Conservation (phyloP, 2,113 vertebrate species). For the Carlito syrichta region DNA sequence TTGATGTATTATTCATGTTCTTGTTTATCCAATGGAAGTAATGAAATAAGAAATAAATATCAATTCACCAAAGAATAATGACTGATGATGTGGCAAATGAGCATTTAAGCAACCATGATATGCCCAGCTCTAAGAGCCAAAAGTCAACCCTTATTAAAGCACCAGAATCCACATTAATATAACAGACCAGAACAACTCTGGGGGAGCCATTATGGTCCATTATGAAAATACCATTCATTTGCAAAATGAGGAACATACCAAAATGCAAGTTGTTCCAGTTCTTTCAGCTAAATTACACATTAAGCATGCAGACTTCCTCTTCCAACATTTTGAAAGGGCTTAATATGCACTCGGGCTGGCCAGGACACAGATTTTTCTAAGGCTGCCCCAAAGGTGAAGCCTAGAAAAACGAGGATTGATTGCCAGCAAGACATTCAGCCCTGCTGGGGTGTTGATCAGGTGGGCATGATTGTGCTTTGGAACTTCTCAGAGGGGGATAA, state of each 20-base stretch:
- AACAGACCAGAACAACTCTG: constrained; percentile 61
- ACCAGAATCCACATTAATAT: constrained; percentile 35
- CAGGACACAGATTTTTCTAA: constrained; percentile 59
- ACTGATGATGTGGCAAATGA: neutral
- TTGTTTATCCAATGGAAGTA: constrained; percentile 19
- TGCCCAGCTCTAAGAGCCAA: neutral
- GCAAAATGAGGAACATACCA: constrained; percentile 72
- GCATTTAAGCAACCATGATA: neutral
- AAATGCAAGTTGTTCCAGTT: constrained; percentile 63
- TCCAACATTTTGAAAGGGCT: constrained; percentile 72
- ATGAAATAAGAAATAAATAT: constrained; percentile 33
- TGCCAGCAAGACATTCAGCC: constrained; percentile 6
- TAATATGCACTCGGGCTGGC: constrained; percentile 33
- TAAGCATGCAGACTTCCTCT: constrained; percentile 69
- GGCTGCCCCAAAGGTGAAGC: constrained; percentile 56
- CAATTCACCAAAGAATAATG: constrained; percentile 48
- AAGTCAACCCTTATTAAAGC: constrained; percentile 62
- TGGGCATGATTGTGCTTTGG: neutral
- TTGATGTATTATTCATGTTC: constrained; percentile 36
- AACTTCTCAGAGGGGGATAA: neutral
- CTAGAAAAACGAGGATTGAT: constrained; percentile 10
- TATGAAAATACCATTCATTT: constrained; percentile 74
- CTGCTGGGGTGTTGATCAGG: neutral
- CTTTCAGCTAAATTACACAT: constrained; percentile 72
- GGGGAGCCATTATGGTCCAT: constrained; percentile 65